Conservation (phyloP, 2,888 invertebrate genomes). For the Xestia xanthographa region DNA sequence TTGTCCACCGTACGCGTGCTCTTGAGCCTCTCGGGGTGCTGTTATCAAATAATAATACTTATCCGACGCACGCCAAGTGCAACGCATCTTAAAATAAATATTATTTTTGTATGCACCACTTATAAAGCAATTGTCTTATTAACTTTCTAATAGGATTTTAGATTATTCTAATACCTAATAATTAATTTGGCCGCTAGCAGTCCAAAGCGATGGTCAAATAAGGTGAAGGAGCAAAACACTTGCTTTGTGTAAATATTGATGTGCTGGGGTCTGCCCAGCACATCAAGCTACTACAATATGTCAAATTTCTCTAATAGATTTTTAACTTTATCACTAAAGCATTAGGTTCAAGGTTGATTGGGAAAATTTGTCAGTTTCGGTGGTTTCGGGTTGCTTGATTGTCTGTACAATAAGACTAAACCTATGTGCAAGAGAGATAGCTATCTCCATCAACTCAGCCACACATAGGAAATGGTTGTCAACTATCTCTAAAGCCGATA, state of each 20-base stretch:
- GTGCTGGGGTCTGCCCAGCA: too few species aligned
- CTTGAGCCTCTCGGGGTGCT: conserved; percentile 46
- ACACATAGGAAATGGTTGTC: neutral
- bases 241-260: neutral
- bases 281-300: too few species aligned
- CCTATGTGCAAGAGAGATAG: neutral
- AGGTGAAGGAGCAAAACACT: too few species aligned
- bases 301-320: too few species aligned
- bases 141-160: conserved; percentile 15
- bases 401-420: neutral
- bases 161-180: neutral
- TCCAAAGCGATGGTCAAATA: neutral
- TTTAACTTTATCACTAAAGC: too few species aligned
- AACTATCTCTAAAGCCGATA: neutral
- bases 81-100: conserved; percentile 31
- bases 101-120: conserved; percentile 41
- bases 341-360: too few species aligned
- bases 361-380: too few species aligned
- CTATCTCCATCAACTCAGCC: neutral
- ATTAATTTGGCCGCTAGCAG: neutral
- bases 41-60: conserved; percentile 58
- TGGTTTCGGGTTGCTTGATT: too few species aligned
- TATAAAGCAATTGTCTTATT: conserved; percentile 11
- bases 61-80: neutral
- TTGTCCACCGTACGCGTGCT: conserved; percentile 37